Conservation (phyloP, 2,888 invertebrate species). For the Phorcus lineatus region DNA sequence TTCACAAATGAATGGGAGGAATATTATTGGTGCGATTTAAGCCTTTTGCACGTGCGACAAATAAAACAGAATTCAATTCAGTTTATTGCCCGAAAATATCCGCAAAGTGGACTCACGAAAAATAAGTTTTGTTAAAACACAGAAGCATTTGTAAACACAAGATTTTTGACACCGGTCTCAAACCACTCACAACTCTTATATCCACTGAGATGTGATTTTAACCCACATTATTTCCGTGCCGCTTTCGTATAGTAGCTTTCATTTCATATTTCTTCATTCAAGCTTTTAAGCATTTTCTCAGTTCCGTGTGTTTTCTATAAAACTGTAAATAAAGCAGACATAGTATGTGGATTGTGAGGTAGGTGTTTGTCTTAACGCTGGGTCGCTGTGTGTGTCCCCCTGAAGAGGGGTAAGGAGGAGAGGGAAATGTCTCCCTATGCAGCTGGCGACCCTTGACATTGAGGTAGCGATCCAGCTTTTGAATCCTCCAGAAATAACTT, state of each 20-base stretch:
- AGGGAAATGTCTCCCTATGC: not conserved
- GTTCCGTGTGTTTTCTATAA: not conserved
- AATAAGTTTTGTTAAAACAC: constrained; percentile 18
- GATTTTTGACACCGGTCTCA: not conserved
- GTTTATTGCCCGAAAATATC: not conserved
- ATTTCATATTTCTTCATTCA: constrained; percentile 3
- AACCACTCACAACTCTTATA: not conserved
- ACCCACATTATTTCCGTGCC: constrained; percentile 19
- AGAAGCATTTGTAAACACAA: not conserved
- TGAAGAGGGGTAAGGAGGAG: not conserved
- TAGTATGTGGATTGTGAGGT: constrained; percentile 9
- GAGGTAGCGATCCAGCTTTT: not conserved
- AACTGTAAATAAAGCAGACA: constrained; percentile 7
- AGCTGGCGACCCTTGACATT: not conserved
- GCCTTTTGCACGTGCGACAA: constrained; percentile 13
- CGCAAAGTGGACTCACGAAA: not conserved
- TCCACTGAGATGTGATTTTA: constrained; percentile 7
- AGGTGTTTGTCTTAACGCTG: constrained; percentile 11
- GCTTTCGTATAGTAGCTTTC: not conserved
- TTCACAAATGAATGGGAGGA: constrained; percentile 1
- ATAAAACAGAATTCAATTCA: not conserved
- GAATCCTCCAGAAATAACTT: not conserved
- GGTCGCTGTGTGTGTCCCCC: constrained; percentile 17
- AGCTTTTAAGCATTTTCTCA: not conserved
- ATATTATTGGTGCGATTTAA: not conserved